A percentile compares a stretch with the other conserved stretches of the same genome.
phyloP scores from a whole-genome alignment of 2,888 invertebrate genomes.

The Drosophila siamana region DNA sequence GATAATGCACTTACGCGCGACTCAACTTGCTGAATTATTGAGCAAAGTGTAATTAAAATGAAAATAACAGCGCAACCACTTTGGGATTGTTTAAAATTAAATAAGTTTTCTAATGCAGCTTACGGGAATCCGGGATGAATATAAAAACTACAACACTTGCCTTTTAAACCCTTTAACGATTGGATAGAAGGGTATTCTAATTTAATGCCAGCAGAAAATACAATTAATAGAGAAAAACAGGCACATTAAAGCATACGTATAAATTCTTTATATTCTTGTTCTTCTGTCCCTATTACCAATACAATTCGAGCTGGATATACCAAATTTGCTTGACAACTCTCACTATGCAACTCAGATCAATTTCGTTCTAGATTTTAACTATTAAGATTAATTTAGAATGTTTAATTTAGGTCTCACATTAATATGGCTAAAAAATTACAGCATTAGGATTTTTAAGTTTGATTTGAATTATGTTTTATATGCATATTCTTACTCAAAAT shows the following conservation, averaged over 20 bases:
- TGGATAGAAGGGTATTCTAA: not conserved
- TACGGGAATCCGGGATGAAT: not conserved
- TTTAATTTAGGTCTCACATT: no score
- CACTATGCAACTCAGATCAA: no score
- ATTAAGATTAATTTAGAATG: no score
- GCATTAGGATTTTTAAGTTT: no score
- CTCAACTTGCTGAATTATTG: constrained; percentile 50
- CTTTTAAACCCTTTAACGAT: not conserved
- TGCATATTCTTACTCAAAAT: no score
- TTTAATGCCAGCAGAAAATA: not conserved
- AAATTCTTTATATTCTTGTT: not conserved
- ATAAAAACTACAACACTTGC: not conserved
- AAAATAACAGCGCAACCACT: constrained; percentile 30
- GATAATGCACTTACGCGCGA: constrained; percentile 49
- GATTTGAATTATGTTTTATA: no score
- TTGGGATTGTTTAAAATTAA: constrained; percentile 43
- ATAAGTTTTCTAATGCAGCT: constrained; percentile 39
- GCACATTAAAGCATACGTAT: not conserved
- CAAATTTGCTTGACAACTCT: no score
- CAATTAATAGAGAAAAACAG: not conserved
- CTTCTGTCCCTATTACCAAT: no score
- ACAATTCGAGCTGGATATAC: no score
- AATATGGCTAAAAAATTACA: no score
- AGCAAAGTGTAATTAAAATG: constrained; percentile 55
- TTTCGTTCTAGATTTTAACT: no score